Evolutionary conservation across 2,797 vertebrate species (phyloP), one percentile per base, ranked within the genome.

Genomic region (Glyptemys insculpta): DNA sequence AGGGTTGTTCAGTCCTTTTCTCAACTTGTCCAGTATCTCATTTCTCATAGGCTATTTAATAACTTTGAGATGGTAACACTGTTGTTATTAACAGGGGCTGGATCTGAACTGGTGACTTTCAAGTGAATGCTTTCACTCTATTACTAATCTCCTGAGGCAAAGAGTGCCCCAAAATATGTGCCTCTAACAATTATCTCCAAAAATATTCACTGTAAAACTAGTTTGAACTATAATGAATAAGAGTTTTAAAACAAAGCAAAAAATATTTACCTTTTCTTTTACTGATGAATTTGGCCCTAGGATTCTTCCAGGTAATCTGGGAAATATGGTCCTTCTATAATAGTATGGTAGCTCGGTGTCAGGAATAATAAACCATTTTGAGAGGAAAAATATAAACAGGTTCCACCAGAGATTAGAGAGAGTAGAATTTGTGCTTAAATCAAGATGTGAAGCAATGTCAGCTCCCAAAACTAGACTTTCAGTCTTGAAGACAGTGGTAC

Each of bases 341-440:
- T 76, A 91, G 34, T 31, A 59, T 54, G 47, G 49, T 90, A 84
- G 62, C 50, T 95, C 50, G 88, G 29, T 91, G 53, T 94, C 68
- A 89, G 68, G 83, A 37, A 85, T 93, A 85, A 96, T 79, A 92
- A 96, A 94, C 44, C 68, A 88, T 90, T 92, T 95, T 83, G 83
- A 87, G 94, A 84, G 82, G 74, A 95, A 92, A 87, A 83, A 87
- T 89, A 37, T 37, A 95, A 91, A 83, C 54, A 87, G 49, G 37
- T 83, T 95, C 62, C 90, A 8, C 72, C 84, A 93, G 62, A 96
- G 85, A 95, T 91, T 95, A 97, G 88, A 96, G 88, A 85, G 31
- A 49, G 54, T 56, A 37, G 83, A 89, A 34, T 82, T 94, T 90
- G 87, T 80, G 82, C 31, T 92, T 96, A 94, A 95, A 95, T 96